Base-by-base conservation (phyloP, 2,113 vertebrate species). In the Cephalopholis sonnerati region DNA sequence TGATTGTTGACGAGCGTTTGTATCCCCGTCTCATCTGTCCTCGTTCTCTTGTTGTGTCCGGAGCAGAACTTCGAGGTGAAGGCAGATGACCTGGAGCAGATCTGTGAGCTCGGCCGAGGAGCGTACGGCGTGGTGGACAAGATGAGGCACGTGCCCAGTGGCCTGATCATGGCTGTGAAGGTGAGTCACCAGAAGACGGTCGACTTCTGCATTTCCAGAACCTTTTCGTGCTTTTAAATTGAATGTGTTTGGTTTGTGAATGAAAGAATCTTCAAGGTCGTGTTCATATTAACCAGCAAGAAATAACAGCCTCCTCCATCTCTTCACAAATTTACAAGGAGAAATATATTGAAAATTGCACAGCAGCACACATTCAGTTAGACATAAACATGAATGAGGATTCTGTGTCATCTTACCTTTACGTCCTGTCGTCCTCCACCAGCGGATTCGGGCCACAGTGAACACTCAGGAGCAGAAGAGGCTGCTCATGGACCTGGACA, bases 401-500 rank as follows among this genome's bases (percentile, higher is more conserved):
- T 69, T 15, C 8, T 15, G 39, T 29, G 7, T 18, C 57, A 2
- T 18, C 16, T 70, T n/a, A n/a, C n/a, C n/a, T n/a, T n/a, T n/a
- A n/a, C n/a, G n/a, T n/a, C 32, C 1, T 66, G 24, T 54, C 16
- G 5, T 39, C 25, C 1, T 41, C 67, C 86, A 11, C 9, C 92
- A 99, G 98, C 73, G 97, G 64, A 99, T 99, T 89, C 96, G 98
- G 79, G 97, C 98, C 85, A 99, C 98, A 0, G 98, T 99, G 70
- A 99, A 99, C 92, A 99, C 96, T 70, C 98, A 98, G 93, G 98
- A 99, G 91, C 97, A 99, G 95, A 99, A 99, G 95, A 94, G 98
- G 90, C 91, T 99, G 16, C 75, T 99, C 85, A 99, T 99, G 98
- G 98, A 99, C 58, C 91, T 99, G 91, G 98, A 99, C 70, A 96